These are phyloP conservation scores for Crioceris asparagi DNA, from an alignment of 2,888 invertebrate species.

Conservation along the genomic window DNA sequence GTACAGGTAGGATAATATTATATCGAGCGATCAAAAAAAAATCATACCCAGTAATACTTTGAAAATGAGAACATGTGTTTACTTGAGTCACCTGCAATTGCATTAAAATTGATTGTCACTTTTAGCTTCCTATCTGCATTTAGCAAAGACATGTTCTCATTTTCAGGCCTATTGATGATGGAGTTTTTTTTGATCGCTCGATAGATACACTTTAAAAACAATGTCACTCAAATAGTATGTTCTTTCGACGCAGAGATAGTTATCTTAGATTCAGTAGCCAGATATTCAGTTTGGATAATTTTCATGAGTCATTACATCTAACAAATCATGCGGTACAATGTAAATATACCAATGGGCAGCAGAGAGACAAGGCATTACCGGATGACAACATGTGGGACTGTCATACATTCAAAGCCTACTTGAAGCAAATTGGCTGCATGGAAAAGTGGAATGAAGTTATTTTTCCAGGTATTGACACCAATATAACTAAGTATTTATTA, in stretches of 20 bases:
- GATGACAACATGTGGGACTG: conserved; percentile 94
- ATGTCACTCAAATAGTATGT: no score
- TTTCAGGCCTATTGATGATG: no score
- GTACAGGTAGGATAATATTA: conserved; percentile 56
- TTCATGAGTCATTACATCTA: conserved; percentile 86
- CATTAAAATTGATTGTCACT: no score
- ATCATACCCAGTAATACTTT: no score
- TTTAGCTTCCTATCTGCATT: neutral
- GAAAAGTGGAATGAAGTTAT: conserved; percentile 75
- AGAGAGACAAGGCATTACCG: conserved; percentile 67
- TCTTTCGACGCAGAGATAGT: conserved; percentile 62
- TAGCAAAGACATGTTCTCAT: neutral
- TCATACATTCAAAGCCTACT: conserved; percentile 57
- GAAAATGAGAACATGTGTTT: no score
- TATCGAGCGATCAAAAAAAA: no score
- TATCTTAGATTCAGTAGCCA: conserved; percentile 89
- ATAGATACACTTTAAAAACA: neutral
- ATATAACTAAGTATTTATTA: no score
- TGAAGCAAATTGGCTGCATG: conserved; percentile 60
- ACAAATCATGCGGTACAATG: conserved; percentile 91
- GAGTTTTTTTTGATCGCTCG: no score
- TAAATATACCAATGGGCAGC: conserved; percentile 61
- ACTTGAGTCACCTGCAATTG: no score
- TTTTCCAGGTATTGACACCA: conserved; percentile 62
- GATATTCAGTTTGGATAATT: conserved; percentile 73